Evolutionary conservation across 1,140 invertebrate genomes (phyloP), one percentile per base, ranked within the genome.

Genomic region (Nebria ingens): DNA sequence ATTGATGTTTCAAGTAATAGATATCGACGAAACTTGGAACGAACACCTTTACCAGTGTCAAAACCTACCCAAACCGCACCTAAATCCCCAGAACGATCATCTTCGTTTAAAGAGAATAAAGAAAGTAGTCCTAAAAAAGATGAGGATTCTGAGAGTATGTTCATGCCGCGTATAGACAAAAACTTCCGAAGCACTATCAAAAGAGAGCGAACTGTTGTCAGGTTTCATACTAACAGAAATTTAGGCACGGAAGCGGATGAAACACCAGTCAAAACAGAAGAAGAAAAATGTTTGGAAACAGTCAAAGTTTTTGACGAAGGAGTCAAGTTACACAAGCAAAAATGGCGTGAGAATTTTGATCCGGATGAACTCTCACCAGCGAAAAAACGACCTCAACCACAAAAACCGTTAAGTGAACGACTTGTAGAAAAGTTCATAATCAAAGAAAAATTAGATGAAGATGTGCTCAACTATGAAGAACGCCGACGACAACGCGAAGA

Each of bases 381-480:
- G 13, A 57, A 58, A 11, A 61, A 52, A 51, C 49, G 23, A 38
- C 63, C 79, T 49, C 51, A 64, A 40, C n/a, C n/a, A n/a, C 72
- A 71, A 59, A 72, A 72, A 60, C 67, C 69, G 22, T 71, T 71
- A 62, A 71, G 65, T 58, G 45, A 57, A 19, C 71, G 70, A 61
- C 64, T 88, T n/a, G 76, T 84, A 6, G 85, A 89, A 63, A 86
- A 87, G 66, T 87, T 87, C 68, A 69, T 82, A 12, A 84, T 89
- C 22, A 81, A 79, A 56, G 82, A 86, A 34, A 81, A 78, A 52
- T 73, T 76, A 56, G 59, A 72, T 6, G 67, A 75, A 54, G 59
- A 62, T 21, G 61, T 70, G 55, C 57, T 9, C 62, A 60, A 21
- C 13, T 34, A 13, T 21, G 51, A 57, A 23, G 42, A 51, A 29